Evolutionary conservation across 2,888 invertebrate genomes (phyloP), one percentile per base, ranked within the genome.

Genomic region (Aleiodes alternator): DNA sequence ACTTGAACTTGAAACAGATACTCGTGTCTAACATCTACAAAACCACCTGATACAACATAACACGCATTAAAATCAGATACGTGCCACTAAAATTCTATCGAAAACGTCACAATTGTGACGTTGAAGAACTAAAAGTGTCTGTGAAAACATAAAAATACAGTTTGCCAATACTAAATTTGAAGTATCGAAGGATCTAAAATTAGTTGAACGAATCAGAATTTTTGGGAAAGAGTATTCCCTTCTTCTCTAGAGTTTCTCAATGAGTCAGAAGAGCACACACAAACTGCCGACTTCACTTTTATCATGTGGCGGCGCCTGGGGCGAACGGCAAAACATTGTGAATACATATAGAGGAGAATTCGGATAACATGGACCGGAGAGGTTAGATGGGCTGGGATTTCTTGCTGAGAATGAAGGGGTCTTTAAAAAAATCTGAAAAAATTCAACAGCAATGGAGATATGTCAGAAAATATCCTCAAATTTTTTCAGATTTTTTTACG

Each of bases 301-400:
- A 64, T 43, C 16, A 64, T 64, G 48, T 64, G 48, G 43, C 64
- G 64, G 64, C 64, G 48, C 64, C 64, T 29, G 64, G 43, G 64
- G 64, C 64, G 16, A 38, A 43, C 43, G 23, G 14, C 14, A 48
- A 64, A 43, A 64, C 43, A 64, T 43, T 23, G 16, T 38, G 11
- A 69, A 56, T 56, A 56, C 11, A 43, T 12, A 56, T 6, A 34
- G 2, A 6, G 6, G 34, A 34, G 6, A 34, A 34, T 34, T 6
- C 4, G 34, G 6, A 4, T 34, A 3, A 34, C 1, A 34, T 34
- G 34, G 34, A 34, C 23, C 23, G 23, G 23, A 23, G 23, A 2
- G 23, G 23, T 23, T 23, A 23, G 23, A 23, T 23, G 23, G 23
- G 23, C 23, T 2, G 23, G 23, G 2, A 23, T 23, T 23, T 23